A percentile compares a stretch with the other conserved stretches of the same genome.
These are phyloP conservation scores for Himalopsyche japonica DNA, from an alignment of 2,888 invertebrate genomes.

Conservation along the genomic window DNA sequence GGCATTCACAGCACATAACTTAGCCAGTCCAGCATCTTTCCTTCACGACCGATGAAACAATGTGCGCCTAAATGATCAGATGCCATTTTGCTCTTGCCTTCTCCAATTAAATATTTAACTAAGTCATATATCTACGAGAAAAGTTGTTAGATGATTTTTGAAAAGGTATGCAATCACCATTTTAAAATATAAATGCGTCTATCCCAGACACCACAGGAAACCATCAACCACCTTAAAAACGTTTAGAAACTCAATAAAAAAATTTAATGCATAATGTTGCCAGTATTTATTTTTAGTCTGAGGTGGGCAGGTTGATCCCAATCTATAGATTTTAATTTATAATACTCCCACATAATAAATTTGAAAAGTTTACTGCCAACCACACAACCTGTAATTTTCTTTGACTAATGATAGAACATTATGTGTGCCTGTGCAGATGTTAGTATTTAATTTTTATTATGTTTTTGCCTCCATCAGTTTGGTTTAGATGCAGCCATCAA, in stretches of 20 bases:
- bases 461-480: slow-evolving; percentile 3
- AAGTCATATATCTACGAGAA: no score
- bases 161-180: background rate
- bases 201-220: background rate
- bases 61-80: no score
- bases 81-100: background rate
- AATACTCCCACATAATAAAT: slow-evolving; percentile 23
- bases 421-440: slow-evolving; percentile 14
- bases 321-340: background rate
- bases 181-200: background rate
- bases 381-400: slow-evolving; percentile 22
- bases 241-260: background rate
- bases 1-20: no score
- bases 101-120: background rate
- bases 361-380: slow-evolving; percentile 13
- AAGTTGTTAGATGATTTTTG: background rate
- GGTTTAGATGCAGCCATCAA: slow-evolving; percentile 16
- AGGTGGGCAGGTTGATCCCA: background rate
- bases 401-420: slow-evolving; percentile 26
- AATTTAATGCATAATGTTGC: background rate
- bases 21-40: no score
- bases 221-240: background rate
- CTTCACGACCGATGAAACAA: no score
- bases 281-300: background rate
- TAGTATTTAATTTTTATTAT: slow-evolving; percentile 18